A percentile compares a stretch with the other conserved stretches of the same genome.
Conservation (phyloP, 2,113 vertebrate species). For the Irena cyanogastra region DNA sequence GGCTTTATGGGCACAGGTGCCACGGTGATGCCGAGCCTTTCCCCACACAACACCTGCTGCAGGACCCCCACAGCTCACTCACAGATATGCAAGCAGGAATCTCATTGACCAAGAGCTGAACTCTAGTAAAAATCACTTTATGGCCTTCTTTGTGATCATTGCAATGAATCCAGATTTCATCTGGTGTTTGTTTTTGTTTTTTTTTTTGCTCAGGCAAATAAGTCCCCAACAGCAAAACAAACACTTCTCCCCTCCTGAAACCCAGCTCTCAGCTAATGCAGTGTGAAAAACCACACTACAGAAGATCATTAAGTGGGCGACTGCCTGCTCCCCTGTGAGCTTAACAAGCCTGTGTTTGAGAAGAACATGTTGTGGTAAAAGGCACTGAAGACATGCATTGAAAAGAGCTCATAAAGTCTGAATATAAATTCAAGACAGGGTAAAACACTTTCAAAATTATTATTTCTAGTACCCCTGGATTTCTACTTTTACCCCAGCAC, state of each 20-base stretch:
- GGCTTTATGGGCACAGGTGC: conserved; percentile 22
- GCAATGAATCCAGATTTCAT: neutral
- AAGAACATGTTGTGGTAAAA: neutral
- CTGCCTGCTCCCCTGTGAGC: neutral
- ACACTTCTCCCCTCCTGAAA: neutral
- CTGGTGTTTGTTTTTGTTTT: neutral
- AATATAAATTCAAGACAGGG: neutral
- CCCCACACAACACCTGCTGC: conserved; percentile 33
- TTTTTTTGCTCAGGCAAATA: neutral
- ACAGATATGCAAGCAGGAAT: conserved; percentile 25
- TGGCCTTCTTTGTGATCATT: neutral
- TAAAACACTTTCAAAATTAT: neutral
- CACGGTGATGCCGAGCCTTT: neutral
- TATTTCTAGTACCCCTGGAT: neutral
- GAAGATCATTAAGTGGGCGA: neutral
- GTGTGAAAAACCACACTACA: neutral
- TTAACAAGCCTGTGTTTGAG: neutral
- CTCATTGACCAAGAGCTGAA: conserved; percentile 51
- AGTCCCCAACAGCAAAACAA: neutral
- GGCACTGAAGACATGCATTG: neutral
- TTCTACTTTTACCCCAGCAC: neutral
- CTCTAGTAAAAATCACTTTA: conserved; percentile 51
- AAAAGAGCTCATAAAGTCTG: neutral
- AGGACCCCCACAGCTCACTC: neutral
- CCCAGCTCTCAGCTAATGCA: neutral